Percentiles rank a stretch among this genome's conserved stretches.
These are phyloP conservation scores for Stigmatopora argus DNA, from an alignment of 2,113 vertebrate species.

Conservation along the genomic window DNA sequence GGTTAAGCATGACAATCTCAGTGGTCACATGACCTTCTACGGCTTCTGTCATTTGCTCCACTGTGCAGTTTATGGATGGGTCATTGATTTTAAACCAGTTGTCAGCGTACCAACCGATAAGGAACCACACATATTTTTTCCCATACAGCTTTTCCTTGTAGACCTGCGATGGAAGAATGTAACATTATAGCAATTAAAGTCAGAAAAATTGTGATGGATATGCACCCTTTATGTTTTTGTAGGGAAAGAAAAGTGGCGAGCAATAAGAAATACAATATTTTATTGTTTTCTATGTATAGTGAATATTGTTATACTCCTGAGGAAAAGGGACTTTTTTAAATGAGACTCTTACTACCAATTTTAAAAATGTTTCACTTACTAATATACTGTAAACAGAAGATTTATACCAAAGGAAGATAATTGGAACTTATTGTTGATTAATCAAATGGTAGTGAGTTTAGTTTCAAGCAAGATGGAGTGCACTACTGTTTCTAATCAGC, in stretches of 20 bases:
- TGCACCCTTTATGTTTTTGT: neutral
- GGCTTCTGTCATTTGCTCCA: constrained; percentile 85
- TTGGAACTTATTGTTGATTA: neutral
- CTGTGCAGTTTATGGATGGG: constrained; percentile 83
- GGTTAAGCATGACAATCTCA: constrained; percentile 90
- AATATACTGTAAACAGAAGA: neutral
- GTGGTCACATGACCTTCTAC: constrained; percentile 90
- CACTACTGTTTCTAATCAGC: too few relatives aligned
- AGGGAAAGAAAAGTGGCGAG: neutral
- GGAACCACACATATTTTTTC: constrained; percentile 89
- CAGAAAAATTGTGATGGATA: neutral
- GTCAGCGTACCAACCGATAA: constrained; percentile 90
- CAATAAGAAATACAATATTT: neutral
- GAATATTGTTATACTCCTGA: neutral
- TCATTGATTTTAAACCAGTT: constrained; percentile 90
- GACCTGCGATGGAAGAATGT: constrained; percentile 64
- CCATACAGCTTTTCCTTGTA: constrained; percentile 90
- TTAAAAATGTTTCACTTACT: neutral
- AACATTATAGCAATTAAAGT: neutral
- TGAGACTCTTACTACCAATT: neutral
- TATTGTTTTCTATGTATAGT: neutral
- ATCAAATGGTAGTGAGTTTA: too few relatives aligned
- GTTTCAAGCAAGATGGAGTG: too few relatives aligned
- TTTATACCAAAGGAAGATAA: neutral
- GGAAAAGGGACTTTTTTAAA: neutral